Evolutionary conservation across 2,113 vertebrate species (phyloP), one percentile per base, ranked within the genome.

Genomic region (Hylia prasina): DNA sequence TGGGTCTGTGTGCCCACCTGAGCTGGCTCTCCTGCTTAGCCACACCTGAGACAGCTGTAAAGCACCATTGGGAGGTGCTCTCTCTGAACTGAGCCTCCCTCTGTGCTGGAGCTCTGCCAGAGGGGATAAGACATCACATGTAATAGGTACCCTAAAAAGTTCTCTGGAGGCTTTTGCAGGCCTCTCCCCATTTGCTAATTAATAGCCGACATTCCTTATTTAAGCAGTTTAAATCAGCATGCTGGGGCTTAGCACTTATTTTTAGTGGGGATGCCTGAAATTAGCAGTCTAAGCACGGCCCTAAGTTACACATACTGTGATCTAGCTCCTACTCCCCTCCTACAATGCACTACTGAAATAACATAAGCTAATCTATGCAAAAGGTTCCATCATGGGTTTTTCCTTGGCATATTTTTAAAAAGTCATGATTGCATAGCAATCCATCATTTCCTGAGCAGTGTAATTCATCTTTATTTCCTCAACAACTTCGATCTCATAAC

Each of bases 391-490:
- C 89, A 90, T 78, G 76, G 68, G 13, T 92, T 97, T 94, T 83
- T 94, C 80, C 69, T 84, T 75, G 80, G 71, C 56, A 53, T 96
- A 87, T 84, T 94, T 94, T 95, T 94, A 76, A 96, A 61, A 92
- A 94, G 83, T 87, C 77, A 76, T 84, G 83, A 91, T 95, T 94
- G 83, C 83, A 91, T 45, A 91, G 91, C 81, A 75, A 48, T 92
- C 90, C 86, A 48, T 94, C 61, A 91, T 91, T 93, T 95, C 83
- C 93, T 87, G 53, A 91, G 53, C 65, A 84, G 64, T 21, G 69
- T 48, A 95, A 91, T 94, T 96, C 53, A 91, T 91, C 77, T 91
- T 94, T 91, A 89, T 95, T 94, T 95, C 91, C 70, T 64, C 82
- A 95, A 94, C 69, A 89, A 87, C 51, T 91, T 65, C 42, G 87